Conservation (phyloP, 2,888 invertebrate species). For the Chrysodeixis includens region DNA sequence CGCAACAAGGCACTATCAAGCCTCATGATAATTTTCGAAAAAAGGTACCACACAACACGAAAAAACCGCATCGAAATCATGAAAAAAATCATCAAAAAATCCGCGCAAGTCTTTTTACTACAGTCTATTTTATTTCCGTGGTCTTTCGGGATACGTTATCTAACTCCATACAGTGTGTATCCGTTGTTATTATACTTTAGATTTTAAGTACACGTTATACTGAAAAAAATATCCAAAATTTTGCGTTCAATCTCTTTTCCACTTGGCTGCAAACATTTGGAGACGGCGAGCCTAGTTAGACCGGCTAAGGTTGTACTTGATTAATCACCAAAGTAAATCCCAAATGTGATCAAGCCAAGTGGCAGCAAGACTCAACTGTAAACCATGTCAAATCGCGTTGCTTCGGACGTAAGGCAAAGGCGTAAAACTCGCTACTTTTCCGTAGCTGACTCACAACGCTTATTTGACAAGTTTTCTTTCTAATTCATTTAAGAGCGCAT, state of each 20-base stretch:
- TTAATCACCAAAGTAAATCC: not conserved
- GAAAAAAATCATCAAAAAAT: conserved; percentile 85
- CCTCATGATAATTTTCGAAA: conserved; percentile 77
- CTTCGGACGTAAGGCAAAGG: not conserved
- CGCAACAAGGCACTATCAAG: conserved; percentile 83
- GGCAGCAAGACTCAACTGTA: conserved; percentile 20
- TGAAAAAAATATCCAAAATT: conserved; percentile 44
- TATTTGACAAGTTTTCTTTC: conserved; percentile 31
- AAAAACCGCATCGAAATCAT: conserved; percentile 82
- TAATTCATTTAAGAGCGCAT: conserved; percentile 34
- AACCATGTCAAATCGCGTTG: conserved; percentile 50
- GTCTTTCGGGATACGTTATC: conserved; percentile 84
- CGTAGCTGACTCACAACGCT: conserved; percentile 23
- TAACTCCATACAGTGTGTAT: conserved; percentile 60
- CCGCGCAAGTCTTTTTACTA: conserved; percentile 87
- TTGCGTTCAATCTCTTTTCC: conserved; percentile 36
- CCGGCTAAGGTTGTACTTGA: not conserved
- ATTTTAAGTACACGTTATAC: conserved; percentile 58
- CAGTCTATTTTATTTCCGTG: conserved; percentile 85
- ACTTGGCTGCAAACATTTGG: conserved; percentile 33
- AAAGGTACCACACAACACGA: conserved; percentile 81
- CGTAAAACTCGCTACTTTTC: not conserved
- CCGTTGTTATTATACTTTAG: conserved; percentile 50
- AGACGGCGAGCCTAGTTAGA: not conserved
- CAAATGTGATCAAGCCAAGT: conserved; percentile 25